Conservation (phyloP, 2,888 invertebrate genomes). For the Eulithis testata region DNA sequence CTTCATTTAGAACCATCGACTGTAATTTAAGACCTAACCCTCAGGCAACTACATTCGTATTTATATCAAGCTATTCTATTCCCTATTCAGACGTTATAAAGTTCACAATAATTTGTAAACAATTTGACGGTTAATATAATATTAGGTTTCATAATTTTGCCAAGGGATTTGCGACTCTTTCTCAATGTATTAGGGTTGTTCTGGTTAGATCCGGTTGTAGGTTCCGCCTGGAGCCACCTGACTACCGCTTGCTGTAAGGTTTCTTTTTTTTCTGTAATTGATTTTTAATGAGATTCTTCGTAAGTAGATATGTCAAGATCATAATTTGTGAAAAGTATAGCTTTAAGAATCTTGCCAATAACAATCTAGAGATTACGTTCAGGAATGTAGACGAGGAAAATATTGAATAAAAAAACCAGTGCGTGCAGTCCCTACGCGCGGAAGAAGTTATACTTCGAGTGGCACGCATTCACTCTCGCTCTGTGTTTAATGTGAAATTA, state of each 20-base stretch:
- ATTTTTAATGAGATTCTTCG: conserved; percentile 40
- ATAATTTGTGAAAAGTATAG: conserved; percentile 34
- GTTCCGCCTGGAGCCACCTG: conserved; percentile 37
- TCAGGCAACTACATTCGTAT: not conserved
- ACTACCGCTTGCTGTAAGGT: conserved; percentile 37
- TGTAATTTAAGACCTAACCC: conserved; percentile 25
- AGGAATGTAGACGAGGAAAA: not conserved
- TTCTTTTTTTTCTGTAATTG: conserved; percentile 39
- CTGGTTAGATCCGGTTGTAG: not conserved
- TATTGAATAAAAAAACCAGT: not conserved
- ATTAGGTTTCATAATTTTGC: conserved; percentile 17
- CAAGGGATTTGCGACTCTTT: conserved; percentile 25
- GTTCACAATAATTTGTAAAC: conserved; percentile 15
- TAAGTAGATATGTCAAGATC: conserved; percentile 32
- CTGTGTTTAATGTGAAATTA: too few species aligned
- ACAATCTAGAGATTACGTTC: conserved; percentile 2
- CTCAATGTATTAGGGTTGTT: conserved; percentile 15
- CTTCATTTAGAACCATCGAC: conserved; percentile 18
- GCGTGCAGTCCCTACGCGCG: too few species aligned
- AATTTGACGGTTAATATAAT: conserved; percentile 16
- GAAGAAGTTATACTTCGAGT: too few species aligned
- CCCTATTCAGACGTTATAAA: conserved; percentile 10
- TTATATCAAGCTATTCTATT: conserved; percentile 15
- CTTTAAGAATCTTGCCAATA: conserved; percentile 18
- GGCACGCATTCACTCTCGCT: too few species aligned